These are phyloP conservation scores for Myiotriccus ornatus DNA, from an alignment of 2,797 vertebrate genomes.

Conservation along the genomic window DNA sequence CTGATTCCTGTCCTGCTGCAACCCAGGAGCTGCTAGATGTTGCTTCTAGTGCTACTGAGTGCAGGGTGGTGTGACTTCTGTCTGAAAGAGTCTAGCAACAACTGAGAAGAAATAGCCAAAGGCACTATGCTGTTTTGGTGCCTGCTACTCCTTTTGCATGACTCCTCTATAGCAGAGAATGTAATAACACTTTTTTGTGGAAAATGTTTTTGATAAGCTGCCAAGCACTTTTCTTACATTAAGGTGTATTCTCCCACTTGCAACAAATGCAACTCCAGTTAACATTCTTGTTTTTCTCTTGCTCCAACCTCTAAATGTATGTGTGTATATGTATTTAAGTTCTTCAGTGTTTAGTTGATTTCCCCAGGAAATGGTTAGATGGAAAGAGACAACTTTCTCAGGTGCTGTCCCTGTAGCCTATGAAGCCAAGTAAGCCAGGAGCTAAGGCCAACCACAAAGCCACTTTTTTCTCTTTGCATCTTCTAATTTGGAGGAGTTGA, in stretches of 20 bases:
- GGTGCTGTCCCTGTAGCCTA: neutral
- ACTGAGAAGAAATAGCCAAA: neutral
- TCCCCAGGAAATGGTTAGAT: neutral
- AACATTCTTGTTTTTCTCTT: neutral
- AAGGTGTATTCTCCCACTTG: neutral
- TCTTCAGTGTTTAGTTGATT: neutral
- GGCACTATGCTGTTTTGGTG: neutral
- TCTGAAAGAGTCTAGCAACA: neutral
- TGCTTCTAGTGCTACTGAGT: neutral
- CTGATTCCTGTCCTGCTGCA: neutral
- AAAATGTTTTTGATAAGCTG: neutral
- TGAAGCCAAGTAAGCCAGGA: neutral
- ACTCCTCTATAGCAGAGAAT: neutral
- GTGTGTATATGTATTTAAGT: neutral
- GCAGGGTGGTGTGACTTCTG: neutral
- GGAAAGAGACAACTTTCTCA: neutral
- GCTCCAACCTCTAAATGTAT: neutral
- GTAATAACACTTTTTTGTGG: accelerated
- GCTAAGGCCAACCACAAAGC: neutral
- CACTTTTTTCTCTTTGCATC: neutral
- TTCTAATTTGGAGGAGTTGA: neutral
- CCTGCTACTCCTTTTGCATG: neutral
- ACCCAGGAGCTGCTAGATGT: neutral
- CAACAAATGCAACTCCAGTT: neutral
- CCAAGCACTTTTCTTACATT: neutral